Evolutionary conservation across 2,113 vertebrate species (phyloP), one percentile per base, ranked within the genome.

Genomic region (Nymphicus hollandicus): DNA sequence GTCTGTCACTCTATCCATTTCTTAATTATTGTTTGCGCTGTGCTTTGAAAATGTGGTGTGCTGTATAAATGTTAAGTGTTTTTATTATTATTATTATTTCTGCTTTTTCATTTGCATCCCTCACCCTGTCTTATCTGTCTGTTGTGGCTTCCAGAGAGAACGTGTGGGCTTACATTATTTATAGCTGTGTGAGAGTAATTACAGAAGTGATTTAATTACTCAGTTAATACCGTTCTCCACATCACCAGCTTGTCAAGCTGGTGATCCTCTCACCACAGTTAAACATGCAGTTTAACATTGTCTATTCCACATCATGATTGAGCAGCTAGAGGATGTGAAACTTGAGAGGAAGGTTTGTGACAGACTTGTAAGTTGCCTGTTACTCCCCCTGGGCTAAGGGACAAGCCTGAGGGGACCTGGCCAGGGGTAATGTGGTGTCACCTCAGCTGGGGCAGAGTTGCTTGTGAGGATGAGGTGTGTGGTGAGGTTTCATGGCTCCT

Each of bases 161-260:
- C 0, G 60, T 95, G 86, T 89, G 91, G 86, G 79, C 93, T 93
- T 97, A 97, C 93, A 96, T 97, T 97, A 97, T 97, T 97, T 97
- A 96, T 91, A 97, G 93, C 92, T 95, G 80, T 93, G 86, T 91
- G 79, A 97, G 61, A 97, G 95, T 97, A 98, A 98, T 98, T 98
- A 97, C 95, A 97, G 95, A 97, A 94, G 88, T 97, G 52, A 96
- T 96, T 97, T 97, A 98, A 97, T 98, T 97, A 94, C 93, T 93
- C 88, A 61, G 95, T 96, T 97, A 95, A 96, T 84, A 86, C 92
- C 1, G 27, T 93, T 96, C 74, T 90, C 88, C 68, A 93, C 35
- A 89, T 85, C 84, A 91, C 71, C 35, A 69, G 49, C 78, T 94
- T 76, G 93, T 47, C 85, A 70, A 92, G 94, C 69, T 68, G 15